Conservation (phyloP, 1,140 invertebrate genomes). For the Metaphire vulgaris region DNA sequence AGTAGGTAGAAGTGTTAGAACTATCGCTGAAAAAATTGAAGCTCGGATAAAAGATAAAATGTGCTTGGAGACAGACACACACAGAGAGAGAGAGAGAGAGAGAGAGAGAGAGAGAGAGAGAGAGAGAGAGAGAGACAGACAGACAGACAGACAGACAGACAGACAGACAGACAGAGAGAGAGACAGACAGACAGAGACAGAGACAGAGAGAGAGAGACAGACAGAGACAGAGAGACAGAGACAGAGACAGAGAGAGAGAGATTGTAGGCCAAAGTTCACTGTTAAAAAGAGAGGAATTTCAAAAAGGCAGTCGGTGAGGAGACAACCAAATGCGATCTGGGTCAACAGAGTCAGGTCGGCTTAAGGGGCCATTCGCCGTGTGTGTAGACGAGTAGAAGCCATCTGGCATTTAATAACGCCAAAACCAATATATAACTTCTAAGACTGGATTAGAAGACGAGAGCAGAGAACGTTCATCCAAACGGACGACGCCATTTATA, state of each 20-base stretch:
- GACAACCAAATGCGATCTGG: too few species aligned
- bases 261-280: too few species aligned
- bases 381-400: too few species aligned
- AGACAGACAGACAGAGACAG: not conserved
- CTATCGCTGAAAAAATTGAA: not conserved
- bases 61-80: not conserved
- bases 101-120: not conserved
- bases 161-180: not conserved
- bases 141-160: conserved; percentile 1
- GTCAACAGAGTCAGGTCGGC: too few species aligned
- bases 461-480: too few species aligned
- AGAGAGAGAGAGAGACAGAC: not conserved
- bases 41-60: not conserved
- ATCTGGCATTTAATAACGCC: too few species aligned
- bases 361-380: too few species aligned
- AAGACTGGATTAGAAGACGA: too few species aligned
- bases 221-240: not conserved
- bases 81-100: not conserved
- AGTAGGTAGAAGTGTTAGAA: not conserved
- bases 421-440: too few species aligned
- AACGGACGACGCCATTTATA: too few species aligned
- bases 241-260: conserved; percentile 2
- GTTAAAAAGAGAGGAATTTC: too few species aligned
- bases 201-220: not conserved
- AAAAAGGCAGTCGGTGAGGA: too few species aligned